Percentiles rank a stretch among this genome's conserved stretches.
Conservation (phyloP, 2,113 vertebrate genomes). For the Oncorhynchus kisutch region DNA sequence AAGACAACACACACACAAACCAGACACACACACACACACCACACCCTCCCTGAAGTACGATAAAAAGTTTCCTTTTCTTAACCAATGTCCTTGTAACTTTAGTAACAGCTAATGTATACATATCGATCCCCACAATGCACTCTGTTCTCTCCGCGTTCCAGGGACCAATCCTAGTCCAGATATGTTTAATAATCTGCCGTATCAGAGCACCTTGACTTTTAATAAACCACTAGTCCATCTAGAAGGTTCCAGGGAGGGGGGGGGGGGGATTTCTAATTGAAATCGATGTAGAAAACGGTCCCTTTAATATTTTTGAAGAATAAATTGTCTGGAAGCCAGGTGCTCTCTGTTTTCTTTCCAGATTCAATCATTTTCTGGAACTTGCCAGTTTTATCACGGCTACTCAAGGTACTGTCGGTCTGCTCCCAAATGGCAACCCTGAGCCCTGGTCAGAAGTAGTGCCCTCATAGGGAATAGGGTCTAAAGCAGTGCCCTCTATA, state of each 20-base stretch:
- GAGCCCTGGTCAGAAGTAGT: no score
- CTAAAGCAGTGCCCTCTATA: no score
- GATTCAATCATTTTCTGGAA: conserved; percentile 5
- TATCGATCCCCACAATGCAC: conserved; percentile 10
- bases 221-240: not conserved
- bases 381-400: conserved; percentile 16
- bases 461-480: no score
- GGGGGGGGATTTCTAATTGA: conserved; percentile 1
- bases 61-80: not conserved
- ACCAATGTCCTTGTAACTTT: not conserved
- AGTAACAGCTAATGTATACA: not conserved
- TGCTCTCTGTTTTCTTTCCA: not conserved
- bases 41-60: not conserved
- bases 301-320: not conserved
- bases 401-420: not conserved
- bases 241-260: not conserved
- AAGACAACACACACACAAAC: no score
- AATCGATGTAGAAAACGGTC: conserved; percentile 11
- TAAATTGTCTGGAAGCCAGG: not conserved
- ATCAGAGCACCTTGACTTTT: conserved; percentile 12
- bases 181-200: conserved; percentile 27
- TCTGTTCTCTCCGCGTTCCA: conserved; percentile 5
- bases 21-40: no score
- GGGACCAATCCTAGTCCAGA: not conserved
- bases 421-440: not conserved